A percentile compares a stretch with the other conserved stretches of the same genome.
Evolutionary conservation across 2,797 vertebrate genomes (phyloP).

Genomic region (Megaceryle alcyon): DNA sequence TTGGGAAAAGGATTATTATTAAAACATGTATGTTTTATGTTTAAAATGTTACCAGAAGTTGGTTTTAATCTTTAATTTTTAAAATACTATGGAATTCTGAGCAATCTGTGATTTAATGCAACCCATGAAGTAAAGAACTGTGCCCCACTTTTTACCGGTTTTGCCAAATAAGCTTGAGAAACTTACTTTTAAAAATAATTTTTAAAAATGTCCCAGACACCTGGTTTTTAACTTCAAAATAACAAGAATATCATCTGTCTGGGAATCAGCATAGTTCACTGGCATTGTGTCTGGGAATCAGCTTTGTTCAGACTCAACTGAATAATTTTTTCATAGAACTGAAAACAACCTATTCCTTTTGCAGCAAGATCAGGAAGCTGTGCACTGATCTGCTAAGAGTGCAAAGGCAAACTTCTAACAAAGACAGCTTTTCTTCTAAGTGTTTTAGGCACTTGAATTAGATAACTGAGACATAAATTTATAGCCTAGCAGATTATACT

Average conservation of each 20-base stretch:
- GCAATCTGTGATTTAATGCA: not conserved
- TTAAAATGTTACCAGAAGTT: not conserved
- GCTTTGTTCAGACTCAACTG: not conserved
- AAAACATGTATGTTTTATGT: not conserved
- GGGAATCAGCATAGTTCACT: not conserved
- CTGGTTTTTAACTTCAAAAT: not conserved
- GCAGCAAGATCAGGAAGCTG: not conserved
- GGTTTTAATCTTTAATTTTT: not conserved
- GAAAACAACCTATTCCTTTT: not conserved
- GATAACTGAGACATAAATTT: not conserved
- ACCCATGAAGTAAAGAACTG: not conserved
- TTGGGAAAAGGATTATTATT: not conserved
- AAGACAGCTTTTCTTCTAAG: not conserved
- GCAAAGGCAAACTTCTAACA: not conserved
- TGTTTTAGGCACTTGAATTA: not conserved
- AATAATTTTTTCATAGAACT: not conserved
- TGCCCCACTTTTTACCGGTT: not conserved
- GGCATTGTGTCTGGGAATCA: not conserved
- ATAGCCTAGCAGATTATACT: not conserved
- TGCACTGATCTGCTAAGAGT: not conserved
- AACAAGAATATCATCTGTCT: not conserved
- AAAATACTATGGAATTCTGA: not conserved
- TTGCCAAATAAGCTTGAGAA: not conserved
- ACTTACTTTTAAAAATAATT: not conserved
- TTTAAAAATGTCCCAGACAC: not conserved